These are phyloP conservation scores for Sepioteuthis lessoniana DNA, from an alignment of 2,888 invertebrate genomes.

Conservation along the genomic window DNA sequence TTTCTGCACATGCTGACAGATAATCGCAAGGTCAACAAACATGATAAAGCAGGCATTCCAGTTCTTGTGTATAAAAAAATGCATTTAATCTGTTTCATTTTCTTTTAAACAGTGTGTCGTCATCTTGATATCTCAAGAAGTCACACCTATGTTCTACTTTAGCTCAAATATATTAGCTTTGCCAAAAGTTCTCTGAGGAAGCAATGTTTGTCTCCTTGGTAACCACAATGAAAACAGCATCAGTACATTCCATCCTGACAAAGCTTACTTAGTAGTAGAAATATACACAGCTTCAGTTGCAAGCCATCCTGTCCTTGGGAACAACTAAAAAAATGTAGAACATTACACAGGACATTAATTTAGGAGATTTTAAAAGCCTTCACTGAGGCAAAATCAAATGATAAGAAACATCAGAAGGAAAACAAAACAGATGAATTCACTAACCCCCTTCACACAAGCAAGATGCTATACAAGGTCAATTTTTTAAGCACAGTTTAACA, in stretches of 20 bases:
- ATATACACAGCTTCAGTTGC: background rate
- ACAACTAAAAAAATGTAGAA: background rate
- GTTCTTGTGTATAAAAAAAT: background rate
- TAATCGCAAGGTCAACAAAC: background rate
- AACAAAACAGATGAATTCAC: too few relatives aligned
- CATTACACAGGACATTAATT: background rate
- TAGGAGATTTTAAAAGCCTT: too few relatives aligned
- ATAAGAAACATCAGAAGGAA: too few relatives aligned
- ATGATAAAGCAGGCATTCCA: background rate
- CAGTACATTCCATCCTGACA: background rate
- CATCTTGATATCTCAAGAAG: background rate
- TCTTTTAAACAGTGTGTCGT: background rate
- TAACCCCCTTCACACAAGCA: too few relatives aligned
- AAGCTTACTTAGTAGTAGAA: background rate
- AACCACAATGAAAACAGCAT: background rate
- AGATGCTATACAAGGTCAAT: too few relatives aligned
- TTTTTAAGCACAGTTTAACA: too few relatives aligned
- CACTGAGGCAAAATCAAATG: too few relatives aligned
- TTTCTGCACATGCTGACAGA: background rate
- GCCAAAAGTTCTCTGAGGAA: background rate
- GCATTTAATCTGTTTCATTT: background rate
- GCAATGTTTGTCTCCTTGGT: background rate
- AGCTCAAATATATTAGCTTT: background rate
- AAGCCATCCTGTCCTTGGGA: background rate
- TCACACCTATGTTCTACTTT: background rate